Conservation (phyloP, 2,113 vertebrate species). For the Aythya baeri region DNA sequence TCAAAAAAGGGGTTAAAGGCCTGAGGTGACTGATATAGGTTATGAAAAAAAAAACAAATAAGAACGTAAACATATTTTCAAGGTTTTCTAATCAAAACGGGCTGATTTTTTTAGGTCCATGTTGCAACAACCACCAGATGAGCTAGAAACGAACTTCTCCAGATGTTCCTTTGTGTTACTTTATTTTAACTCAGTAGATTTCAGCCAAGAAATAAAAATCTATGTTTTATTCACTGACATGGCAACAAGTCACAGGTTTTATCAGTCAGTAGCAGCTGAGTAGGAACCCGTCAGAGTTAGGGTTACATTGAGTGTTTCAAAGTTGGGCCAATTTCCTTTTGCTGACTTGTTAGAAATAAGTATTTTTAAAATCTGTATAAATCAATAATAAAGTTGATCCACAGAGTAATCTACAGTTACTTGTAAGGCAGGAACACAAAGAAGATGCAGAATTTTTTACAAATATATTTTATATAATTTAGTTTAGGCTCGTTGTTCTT, state of each 20-base stretch:
- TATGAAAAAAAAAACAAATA: neutral
- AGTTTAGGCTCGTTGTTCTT: neutral
- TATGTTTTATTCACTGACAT: neutral
- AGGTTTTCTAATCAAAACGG: neutral
- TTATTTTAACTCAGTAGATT: neutral
- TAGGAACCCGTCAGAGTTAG: neutral
- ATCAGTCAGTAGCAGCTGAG: neutral
- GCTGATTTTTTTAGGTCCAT: neutral
- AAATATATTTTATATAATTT: neutral
- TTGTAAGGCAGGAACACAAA: neutral
- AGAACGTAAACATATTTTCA: neutral
- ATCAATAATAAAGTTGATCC: neutral
- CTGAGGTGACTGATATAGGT: neutral
- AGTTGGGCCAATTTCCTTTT: neutral
- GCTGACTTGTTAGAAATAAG: neutral
- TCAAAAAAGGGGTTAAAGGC: neutral
- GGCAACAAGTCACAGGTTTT: neutral
- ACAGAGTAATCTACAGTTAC: neutral
- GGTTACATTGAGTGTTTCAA: neutral
- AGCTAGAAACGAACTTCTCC: neutral
- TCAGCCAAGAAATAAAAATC: neutral
- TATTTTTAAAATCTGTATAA: neutral
- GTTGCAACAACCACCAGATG: neutral
- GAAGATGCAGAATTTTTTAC: neutral
- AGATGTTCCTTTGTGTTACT: neutral